Evolutionary conservation across 2,888 invertebrate genomes (phyloP).

Genomic region (Agrochola lychnidis): DNA sequence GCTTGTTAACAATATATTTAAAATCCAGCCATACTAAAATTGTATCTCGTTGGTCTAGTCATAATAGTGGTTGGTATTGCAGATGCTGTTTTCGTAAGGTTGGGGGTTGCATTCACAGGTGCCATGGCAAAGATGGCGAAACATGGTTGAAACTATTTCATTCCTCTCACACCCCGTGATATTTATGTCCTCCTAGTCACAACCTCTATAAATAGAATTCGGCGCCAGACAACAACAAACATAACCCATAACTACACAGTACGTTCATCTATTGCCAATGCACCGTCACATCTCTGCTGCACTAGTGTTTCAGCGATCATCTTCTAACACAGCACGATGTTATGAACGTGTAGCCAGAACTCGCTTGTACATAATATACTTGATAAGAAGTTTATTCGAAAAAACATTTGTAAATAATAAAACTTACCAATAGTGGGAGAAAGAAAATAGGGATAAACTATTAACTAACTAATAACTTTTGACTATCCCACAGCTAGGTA

Average conservation of each 20-base stretch:
- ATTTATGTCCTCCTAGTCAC: background rate
- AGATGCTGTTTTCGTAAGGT: too few species aligned
- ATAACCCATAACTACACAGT: background rate
- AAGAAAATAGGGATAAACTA: too few species aligned
- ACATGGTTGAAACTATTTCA: background rate
- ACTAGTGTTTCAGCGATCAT: background rate
- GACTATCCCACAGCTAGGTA: too few species aligned
- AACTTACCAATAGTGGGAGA: background rate
- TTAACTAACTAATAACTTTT: too few species aligned
- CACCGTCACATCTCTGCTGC: background rate
- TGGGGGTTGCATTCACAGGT: background rate
- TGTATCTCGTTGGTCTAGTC: too few species aligned
- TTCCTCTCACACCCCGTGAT: background rate
- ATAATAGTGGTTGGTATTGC: too few species aligned
- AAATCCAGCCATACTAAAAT: too few species aligned
- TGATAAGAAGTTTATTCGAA: background rate
- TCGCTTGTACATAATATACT: background rate
- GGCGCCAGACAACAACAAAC: background rate
- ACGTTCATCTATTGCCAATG: background rate
- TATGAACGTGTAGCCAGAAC: background rate
- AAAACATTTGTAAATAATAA: background rate
- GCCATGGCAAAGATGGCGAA: background rate
- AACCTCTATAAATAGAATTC: constrained; percentile 1
- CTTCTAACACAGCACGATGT: background rate
- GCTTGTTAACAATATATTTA: too few species aligned